Evolutionary conservation across 1,140 invertebrate species (phyloP), one percentile per base, ranked within the genome.

Genomic region (Solenopsis fugax): DNA sequence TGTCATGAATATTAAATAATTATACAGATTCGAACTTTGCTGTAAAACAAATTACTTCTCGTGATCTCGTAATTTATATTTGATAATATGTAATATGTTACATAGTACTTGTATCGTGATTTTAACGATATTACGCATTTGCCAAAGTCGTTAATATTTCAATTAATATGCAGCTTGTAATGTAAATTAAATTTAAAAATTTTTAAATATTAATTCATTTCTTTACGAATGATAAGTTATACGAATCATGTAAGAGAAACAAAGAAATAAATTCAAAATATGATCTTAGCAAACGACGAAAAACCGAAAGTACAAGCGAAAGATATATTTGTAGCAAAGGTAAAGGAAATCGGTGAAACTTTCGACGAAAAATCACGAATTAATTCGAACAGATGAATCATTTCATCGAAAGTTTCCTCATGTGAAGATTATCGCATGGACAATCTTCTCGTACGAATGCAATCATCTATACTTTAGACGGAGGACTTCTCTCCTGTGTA

Each of bases 391-490:
- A 3, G 6, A 18, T 13, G 13, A 48, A 13, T 45, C 54, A 13
- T 45, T 41, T 75, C 45, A 50, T 76, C 69, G 62, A 77, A 71
- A 64, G 13, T 58, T 45, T 85, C 24, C 64, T 86, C 86, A 54
- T 29, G 54, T 6, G 50, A 72, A 62, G 78, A 76, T 87, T 75
- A 84, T 86, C 86, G 89, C 89, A 90, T 54, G 76, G 87, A 91
- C 89, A 90, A 90, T 90, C 89, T 86, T 87, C 65, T 87, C 69
- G 78, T 87, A 90, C 78, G 78, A 87, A 90, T 90, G 85, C 89
- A 90, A 90, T 90, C 85, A 87, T 90, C 50, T 90, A 73, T 69
- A 67, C 45, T 56, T 50, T 87, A 87, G 50, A 76, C 12, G 76
- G 65, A 77, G 77, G 54, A 73, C 72, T 87, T 87, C 89, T 87